These are phyloP conservation scores for Smittia sp. DNA, from an alignment of 2,888 invertebrate genomes.

Conservation along the genomic window DNA sequence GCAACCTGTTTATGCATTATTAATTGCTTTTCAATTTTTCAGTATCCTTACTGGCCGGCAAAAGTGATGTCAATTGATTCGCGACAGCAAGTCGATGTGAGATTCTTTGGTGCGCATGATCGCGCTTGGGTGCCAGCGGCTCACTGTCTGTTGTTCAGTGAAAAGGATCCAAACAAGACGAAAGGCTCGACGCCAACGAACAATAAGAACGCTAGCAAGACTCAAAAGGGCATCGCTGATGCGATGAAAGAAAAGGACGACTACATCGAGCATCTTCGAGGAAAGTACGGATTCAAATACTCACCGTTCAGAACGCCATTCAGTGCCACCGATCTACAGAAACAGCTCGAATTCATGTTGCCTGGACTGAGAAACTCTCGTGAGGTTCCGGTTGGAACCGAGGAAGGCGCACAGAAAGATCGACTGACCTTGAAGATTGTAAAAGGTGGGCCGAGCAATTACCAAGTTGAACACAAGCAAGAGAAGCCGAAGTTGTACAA, in stretches of 20 bases:
- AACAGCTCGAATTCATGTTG: conserved; percentile 66
- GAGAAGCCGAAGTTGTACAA: background rate
- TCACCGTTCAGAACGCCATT: conserved; percentile 69
- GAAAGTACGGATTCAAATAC: conserved; percentile 54
- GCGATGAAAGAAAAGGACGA: conserved; percentile 26
- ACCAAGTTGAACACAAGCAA: background rate
- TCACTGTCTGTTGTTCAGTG: conserved; percentile 80
- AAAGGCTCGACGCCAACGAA: conserved; percentile 44
- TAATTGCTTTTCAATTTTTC: conserved; percentile 52
- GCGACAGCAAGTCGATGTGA: conserved; percentile 75
- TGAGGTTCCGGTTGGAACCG: too few species aligned
- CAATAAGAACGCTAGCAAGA: conserved; percentile 45
- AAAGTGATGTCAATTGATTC: conserved; percentile 76
- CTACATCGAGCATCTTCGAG: conserved; percentile 28
- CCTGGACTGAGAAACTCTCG: conserved; percentile 48
- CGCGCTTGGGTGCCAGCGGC: conserved; percentile 84
- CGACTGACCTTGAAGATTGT: conserved; percentile 52
- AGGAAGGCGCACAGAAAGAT: conserved; percentile 41
- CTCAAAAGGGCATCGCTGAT: conserved; percentile 48
- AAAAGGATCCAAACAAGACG: conserved; percentile 63
- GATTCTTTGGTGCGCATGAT: conserved; percentile 95
- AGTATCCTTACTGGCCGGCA: conserved; percentile 95
- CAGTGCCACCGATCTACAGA: conserved; percentile 61
- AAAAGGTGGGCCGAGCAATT: conserved; percentile 43
- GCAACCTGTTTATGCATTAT: background rate